Base-by-base conservation (phyloP, 2,113 vertebrate genomes). In the Lamprotornis superbus region DNA sequence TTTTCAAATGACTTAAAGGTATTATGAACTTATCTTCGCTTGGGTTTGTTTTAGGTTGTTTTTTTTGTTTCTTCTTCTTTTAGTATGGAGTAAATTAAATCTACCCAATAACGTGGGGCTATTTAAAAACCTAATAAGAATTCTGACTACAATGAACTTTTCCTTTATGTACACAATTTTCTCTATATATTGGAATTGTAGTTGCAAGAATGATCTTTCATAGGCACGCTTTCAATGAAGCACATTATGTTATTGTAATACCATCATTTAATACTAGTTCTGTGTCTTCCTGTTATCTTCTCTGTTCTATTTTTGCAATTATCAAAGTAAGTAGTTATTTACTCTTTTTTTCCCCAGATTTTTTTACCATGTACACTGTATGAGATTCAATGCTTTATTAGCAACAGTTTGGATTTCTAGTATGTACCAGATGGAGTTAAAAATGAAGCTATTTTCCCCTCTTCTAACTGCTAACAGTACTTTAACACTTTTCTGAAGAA, bases 401-500 rank as follows among this genome's bases (percentile, higher is more conserved):
- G 22, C 7, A 92, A 25, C 9, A 44, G 5, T 87, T 88, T 89
- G 22, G 3, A 74, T 44, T 90, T 70, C 65, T 33, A 37, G 5
- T 83, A 31, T 57, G 30, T 47, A 67, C 33, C 73, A 92, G 63
- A 86, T 65, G 79, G 90, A 88, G 50, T 31, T 83, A 81, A 90
- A 90, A 90, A 82, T 49, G 60, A 76, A 78, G 23, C 6, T 50
- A 46, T 60, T 76, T 93, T 84, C 28, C n/a, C 14, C 11, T 85
- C 10, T 60, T 75, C 39, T 76, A 67, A 65, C 9, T 65, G 31
- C 23, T 77, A 74, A 60, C 35, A 83, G 23, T 75, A 69, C 24
- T 83, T 96, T 80, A 87, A 76, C 69, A 85, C 7, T 94, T 92
- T 78, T 76, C 31, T 67, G 55, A 83, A 83, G 37, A 92, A 74